Conservation (phyloP, 1,140 invertebrate genomes). For the Hypsibius dujardini region DNA sequence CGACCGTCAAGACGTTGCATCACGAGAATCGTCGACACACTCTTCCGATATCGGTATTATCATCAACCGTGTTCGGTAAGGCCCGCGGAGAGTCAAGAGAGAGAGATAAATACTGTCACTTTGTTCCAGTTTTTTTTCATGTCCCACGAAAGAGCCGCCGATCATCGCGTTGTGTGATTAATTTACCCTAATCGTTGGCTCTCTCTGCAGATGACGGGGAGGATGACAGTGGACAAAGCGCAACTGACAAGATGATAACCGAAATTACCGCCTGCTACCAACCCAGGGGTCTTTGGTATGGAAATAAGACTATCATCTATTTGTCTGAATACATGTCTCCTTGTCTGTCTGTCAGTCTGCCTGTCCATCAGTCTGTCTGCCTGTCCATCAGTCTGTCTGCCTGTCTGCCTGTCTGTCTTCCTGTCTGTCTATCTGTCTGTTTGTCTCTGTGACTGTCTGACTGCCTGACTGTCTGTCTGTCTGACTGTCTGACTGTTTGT, state of each 20-base stretch:
- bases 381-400: no score
- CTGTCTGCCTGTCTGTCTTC: no score
- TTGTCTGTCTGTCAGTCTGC: constrained; percentile 47
- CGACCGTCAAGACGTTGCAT: not conserved
- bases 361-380: no score
- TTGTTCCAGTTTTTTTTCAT: not conserved
- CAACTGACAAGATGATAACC: no score
- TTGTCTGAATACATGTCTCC: not conserved
- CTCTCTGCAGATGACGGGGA: constrained; percentile 3
- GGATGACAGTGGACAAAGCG: not conserved
- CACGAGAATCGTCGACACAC: constrained; percentile 14
- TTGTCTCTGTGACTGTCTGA: no score
- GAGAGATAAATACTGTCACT: not conserved
- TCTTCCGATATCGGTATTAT: not conserved
- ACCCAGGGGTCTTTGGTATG: no score
- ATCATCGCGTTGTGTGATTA: not conserved
- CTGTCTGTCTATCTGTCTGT: no score
- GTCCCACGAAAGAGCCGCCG: not conserved
- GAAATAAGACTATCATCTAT: no score
- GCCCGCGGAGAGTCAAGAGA: not conserved
- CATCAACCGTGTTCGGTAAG: constrained; percentile 14
- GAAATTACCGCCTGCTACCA: no score
- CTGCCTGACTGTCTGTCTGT: no score
- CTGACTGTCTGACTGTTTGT: no score
- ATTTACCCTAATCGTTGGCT: not conserved